Evolutionary conservation across 2,888 invertebrate genomes (phyloP), one percentile per base, ranked within the genome.

Genomic region (Drosophila kambysellisi): DNA sequence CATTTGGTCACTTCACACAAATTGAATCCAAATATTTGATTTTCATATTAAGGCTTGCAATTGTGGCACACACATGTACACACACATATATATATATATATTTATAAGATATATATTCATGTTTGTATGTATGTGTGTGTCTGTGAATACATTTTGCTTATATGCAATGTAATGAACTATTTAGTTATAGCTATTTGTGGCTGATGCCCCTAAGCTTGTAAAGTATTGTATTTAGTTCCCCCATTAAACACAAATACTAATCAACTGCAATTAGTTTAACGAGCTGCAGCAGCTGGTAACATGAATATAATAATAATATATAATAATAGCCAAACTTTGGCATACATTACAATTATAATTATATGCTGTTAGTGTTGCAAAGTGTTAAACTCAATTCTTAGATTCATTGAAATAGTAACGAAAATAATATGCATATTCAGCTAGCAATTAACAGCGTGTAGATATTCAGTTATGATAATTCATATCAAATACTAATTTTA

Each of bases 1-100:
- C 71, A 70, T 54, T 78, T 66, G 56, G 63, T 54, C 72, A 72
- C n/a, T 65, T 67, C 32, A 46, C 43, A 54, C 71, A 76, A 76
- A 85, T 81, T 62, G 70, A 75, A 76, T 59, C 33, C 56, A 75
- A 78, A 76, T 83, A 69, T 81, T 79, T 77, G 46, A 79, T 79
- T 84, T 66, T 48, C 70, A 78, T 70, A 73, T 66, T 41, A 56
- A 17, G n/a, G 35, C 11, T 20, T 57, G 17, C 56, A 29, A 32
- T 50, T 58, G 29, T 51, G 32, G 59, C 46, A 20, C n/a, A 39
- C 3, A 62, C 1, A 9, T n/a, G 25, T n/a, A 20, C 3, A 12
- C 2, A 32, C 2, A 61, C 2, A 12, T n/a, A 32, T 30, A 32
- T 43, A 25, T 32, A 60, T 4, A 8, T n/a, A 15, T 29, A 9